These are phyloP conservation scores for Phrynosoma platyrhinos DNA, from an alignment of 2,113 vertebrate genomes.

Conservation along the genomic window DNA sequence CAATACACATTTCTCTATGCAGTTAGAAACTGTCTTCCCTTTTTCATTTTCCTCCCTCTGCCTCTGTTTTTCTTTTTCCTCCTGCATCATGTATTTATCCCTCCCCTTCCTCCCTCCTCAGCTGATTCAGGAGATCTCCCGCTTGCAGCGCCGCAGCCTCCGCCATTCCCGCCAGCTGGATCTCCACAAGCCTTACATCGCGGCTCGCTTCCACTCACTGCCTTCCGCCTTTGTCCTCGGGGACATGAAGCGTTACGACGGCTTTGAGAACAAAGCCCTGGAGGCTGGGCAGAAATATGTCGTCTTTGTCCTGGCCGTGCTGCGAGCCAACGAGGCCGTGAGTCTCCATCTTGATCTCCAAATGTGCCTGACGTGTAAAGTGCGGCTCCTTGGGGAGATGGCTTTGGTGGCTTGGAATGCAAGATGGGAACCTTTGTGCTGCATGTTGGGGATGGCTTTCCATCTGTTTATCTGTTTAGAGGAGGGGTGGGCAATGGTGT, in stretches of 20 bases:
- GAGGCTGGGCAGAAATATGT: constrained; percentile 92
- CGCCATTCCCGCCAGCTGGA: constrained; percentile 90
- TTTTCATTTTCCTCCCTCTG: background rate
- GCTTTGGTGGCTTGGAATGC: background rate
- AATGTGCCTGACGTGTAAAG: no score
- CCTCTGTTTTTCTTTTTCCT: background rate
- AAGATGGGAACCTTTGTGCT: no score
- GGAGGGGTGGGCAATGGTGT: no score
- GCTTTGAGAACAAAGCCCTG: constrained; percentile 91
- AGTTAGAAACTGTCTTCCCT: no score
- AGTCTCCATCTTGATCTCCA: constrained; percentile 56
- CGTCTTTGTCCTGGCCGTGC: constrained; percentile 91
- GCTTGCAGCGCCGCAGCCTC: constrained; percentile 88
- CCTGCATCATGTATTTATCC: no score
- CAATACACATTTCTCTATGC: background rate
- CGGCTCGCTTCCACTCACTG: constrained; percentile 88
- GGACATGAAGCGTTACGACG: constrained; percentile 87
- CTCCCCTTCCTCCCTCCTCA: constrained; percentile 50
- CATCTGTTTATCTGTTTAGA: background rate
- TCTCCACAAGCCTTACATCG: constrained; percentile 89
- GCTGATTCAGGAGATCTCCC: constrained; percentile 86
- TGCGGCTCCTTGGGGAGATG: background rate
- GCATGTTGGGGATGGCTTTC: background rate
- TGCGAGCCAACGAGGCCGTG: constrained; percentile 86
- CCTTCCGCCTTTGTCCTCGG: constrained; percentile 89